Evolutionary conservation across 2,888 invertebrate genomes (phyloP).

Genomic region (Cabera pusaria): DNA sequence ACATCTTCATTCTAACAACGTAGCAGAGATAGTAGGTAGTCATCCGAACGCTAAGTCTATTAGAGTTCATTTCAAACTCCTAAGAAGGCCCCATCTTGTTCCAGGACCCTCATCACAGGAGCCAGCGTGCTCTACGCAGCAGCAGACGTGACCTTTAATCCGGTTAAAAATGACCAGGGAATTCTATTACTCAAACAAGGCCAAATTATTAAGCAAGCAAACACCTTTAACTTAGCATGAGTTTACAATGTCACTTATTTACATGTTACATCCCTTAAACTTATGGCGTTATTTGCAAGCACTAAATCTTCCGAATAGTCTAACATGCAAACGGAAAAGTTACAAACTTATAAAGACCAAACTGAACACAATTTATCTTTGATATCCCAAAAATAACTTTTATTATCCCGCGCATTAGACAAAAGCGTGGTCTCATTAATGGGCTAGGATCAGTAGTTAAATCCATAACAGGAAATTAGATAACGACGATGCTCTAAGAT

Average conservation of each 20-base stretch:
- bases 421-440: neutral
- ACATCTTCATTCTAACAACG: slow-evolving; percentile 35
- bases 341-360: no score
- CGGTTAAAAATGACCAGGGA: slow-evolving; percentile 7
- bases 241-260: slow-evolving; percentile 6
- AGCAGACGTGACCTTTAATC: slow-evolving; percentile 6
- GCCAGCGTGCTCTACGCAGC: slow-evolving; percentile 2
- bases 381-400: no score
- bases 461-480: no score
- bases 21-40: slow-evolving; percentile 37
- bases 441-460: no score
- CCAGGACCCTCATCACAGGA: slow-evolving; percentile 18
- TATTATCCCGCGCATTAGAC: neutral
- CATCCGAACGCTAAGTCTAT: slow-evolving; percentile 36
- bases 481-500: no score
- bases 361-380: no score
- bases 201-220: slow-evolving; percentile 3
- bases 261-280: slow-evolving; percentile 2
- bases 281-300: no score
- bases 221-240: slow-evolving; percentile 6
- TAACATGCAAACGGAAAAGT: neutral
- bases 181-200: slow-evolving; percentile 9
- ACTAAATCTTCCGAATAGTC: neutral
- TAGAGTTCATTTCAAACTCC: slow-evolving; percentile 33
- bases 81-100: slow-evolving; percentile 36